Evolutionary conservation across 2,888 invertebrate species (phyloP).

Genomic region (Iphiclides podalirius): DNA sequence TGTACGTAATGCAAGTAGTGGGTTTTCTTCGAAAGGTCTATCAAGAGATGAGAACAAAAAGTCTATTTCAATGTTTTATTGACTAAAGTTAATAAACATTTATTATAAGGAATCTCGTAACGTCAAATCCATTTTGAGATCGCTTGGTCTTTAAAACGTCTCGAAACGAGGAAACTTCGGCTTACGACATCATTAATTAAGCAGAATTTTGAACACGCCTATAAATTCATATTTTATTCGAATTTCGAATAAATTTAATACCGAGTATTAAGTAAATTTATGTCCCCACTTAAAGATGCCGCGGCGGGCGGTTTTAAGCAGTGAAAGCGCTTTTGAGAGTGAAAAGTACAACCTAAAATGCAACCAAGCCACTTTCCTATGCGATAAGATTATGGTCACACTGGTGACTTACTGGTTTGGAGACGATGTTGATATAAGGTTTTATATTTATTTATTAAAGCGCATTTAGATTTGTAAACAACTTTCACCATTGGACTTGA

Average conservation of each 20-base stretch:
- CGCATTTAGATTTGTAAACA: constrained; percentile 20
- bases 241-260: constrained; percentile 22
- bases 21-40: too few relatives aligned
- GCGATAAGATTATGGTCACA: constrained; percentile 42
- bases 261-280: constrained; percentile 16
- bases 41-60: too few relatives aligned
- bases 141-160: constrained; percentile 16
- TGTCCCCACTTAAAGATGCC: constrained; percentile 9
- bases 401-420: constrained; percentile 50
- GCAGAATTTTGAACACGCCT: constrained; percentile 22
- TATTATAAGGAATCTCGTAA: constrained; percentile 16
- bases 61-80: neutral
- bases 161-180: constrained; percentile 21
- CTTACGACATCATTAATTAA: constrained; percentile 25
- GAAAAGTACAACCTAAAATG: constrained; percentile 59
- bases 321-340: constrained; percentile 58
- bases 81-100: constrained; percentile 15
- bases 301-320: constrained; percentile 24
- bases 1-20: too few relatives aligned
- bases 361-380: constrained; percentile 58
- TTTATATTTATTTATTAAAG: constrained; percentile 18
- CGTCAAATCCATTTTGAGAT: constrained; percentile 17
- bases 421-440: constrained; percentile 31
- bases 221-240: constrained; percentile 24
- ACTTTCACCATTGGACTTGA: constrained; percentile 21